A percentile compares a stretch with the other conserved stretches of the same genome.
Conservation (phyloP, 2,113 vertebrate genomes). For the Engystomops pustulosus region DNA sequence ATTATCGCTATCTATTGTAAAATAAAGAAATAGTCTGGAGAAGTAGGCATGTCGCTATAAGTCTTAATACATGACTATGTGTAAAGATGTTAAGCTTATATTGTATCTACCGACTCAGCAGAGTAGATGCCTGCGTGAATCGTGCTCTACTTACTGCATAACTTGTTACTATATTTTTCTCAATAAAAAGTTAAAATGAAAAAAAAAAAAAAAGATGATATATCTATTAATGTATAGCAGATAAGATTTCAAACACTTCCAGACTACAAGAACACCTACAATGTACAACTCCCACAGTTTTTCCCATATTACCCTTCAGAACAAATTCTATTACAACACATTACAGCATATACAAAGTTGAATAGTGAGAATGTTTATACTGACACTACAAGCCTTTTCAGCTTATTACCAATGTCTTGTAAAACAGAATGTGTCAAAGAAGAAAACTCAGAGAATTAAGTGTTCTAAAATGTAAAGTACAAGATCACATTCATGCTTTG, state of each 20-base stretch:
- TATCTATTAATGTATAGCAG: not conserved
- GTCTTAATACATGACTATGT: too few relatives aligned
- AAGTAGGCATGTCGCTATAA: too few relatives aligned
- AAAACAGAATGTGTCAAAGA: not conserved
- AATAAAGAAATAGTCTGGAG: too few relatives aligned
- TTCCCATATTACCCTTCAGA: not conserved
- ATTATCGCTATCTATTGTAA: too few relatives aligned
- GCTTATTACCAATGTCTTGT: not conserved
- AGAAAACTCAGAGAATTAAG: not conserved
- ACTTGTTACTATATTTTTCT: too few relatives aligned
- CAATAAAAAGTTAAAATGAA: too few relatives aligned
- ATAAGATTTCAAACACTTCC: not conserved
- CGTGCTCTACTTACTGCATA: too few relatives aligned
- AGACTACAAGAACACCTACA: not conserved
- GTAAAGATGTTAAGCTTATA: too few relatives aligned
- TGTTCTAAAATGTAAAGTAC: not conserved
- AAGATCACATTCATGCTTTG: slow-evolving; percentile 49
- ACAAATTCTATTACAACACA: not conserved
- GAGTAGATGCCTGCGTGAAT: too few relatives aligned
- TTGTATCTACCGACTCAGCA: too few relatives aligned
- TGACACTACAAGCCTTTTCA: not conserved
- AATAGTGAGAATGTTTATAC: not conserved
- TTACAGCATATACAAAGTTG: not conserved
- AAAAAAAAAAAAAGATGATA: not conserved
- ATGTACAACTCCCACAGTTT: not conserved